Conservation (phyloP, 2,113 vertebrate genomes). For the Carettochelys insculpta region DNA sequence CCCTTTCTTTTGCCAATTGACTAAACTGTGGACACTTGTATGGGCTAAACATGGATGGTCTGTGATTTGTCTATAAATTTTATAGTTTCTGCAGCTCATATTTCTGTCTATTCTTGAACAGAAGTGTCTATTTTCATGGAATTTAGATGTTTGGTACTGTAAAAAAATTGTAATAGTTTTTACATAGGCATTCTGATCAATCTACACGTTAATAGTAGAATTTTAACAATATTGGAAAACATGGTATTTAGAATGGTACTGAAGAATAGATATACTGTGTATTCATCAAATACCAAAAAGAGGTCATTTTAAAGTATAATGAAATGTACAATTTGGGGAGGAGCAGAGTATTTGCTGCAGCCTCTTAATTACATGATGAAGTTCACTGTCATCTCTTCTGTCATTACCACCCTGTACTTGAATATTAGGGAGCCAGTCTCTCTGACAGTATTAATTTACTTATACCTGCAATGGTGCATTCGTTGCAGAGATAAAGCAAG, state of each 20-base stretch:
- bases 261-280: neutral
- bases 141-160: conserved; percentile 35
- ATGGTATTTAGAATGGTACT: neutral
- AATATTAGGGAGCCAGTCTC: neutral
- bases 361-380: neutral
- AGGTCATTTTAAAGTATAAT: neutral
- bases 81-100: conserved; percentile 54
- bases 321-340: neutral
- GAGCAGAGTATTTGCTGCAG: neutral
- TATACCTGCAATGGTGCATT: neutral
- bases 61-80: conserved; percentile 7
- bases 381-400: neutral
- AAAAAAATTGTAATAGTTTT: conserved; percentile 2
- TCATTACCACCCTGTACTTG: neutral
- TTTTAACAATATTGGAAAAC: neutral
- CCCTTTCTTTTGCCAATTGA: neutral
- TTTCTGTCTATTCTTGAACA: neutral
- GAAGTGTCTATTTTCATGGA: conserved; percentile 4
- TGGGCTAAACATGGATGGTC: neutral
- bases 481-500: neutral
- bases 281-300: neutral
- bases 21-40: conserved; percentile 21
- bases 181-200: neutral
- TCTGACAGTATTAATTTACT: neutral
- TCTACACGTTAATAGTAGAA: neutral